phyloP scores from a whole-genome alignment of 2,113 vertebrate genomes.

The Sturnira hondurensis region DNA sequence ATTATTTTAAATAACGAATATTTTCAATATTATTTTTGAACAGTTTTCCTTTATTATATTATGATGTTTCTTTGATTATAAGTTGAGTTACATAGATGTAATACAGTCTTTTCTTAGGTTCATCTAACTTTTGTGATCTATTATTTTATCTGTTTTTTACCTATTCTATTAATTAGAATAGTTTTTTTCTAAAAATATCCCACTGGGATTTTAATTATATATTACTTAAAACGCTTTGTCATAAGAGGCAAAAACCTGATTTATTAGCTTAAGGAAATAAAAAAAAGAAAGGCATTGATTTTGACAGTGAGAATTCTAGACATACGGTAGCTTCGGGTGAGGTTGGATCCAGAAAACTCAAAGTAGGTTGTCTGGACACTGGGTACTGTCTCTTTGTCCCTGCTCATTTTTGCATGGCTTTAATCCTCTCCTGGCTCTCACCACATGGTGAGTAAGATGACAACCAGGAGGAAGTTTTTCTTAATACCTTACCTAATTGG shows the following conservation, averaged over 20 bases:
- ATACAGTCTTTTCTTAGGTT: background rate
- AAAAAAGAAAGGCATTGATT: background rate
- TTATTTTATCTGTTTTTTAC: slow-evolving; percentile 3
- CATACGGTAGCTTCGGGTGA: background rate
- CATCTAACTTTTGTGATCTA: background rate
- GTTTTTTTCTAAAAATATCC: background rate
- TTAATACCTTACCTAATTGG: background rate
- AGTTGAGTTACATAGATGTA: background rate
- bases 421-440: background rate
- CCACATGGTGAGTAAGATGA: background rate
- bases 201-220: background rate
- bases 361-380: background rate
- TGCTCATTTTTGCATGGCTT: background rate
- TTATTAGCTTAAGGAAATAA: background rate
- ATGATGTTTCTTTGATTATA: background rate
- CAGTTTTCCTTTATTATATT: slow-evolving; percentile 2
- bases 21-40: background rate
- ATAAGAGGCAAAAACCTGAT: background rate
- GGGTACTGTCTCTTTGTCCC: background rate
- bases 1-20: background rate
- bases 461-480: background rate
- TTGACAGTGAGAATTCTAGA: background rate
- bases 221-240: background rate
- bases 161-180: background rate
- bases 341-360: background rate